phyloP scores from a whole-genome alignment of 2,113 vertebrate genomes.

The Coptodon rendalli region DNA sequence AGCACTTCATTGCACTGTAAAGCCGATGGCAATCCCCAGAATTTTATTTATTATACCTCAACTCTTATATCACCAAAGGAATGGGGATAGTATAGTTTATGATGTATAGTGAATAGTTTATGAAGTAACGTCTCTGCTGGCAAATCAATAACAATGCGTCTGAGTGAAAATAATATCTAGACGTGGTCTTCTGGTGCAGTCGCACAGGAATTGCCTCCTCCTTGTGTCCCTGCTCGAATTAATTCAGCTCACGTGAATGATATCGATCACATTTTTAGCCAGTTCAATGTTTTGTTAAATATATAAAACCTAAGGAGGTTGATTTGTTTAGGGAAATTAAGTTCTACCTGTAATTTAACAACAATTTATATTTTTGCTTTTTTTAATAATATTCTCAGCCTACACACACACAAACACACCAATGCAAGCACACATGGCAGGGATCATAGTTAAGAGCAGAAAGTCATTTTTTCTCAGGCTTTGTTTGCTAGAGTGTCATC shows the following conservation, averaged over 20 bases:
- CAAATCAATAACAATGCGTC: slow-evolving; percentile 10
- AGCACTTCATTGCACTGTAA: not conserved
- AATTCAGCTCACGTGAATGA: not conserved
- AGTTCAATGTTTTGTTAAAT: slow-evolving; percentile 2
- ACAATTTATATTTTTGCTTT: not conserved
- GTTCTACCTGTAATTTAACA: not conserved
- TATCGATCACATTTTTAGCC: slow-evolving; percentile 13
- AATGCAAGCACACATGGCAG: not conserved
- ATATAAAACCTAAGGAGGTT: not conserved
- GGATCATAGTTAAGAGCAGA: not conserved
- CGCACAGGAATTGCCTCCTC: not conserved
- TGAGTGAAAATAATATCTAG: not conserved
- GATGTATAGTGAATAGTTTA: slow-evolving; percentile 12
- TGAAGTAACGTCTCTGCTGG: not conserved
- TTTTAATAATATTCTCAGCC: not conserved
- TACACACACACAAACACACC: not conserved
- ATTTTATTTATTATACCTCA: not conserved
- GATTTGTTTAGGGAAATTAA: slow-evolving; percentile 5
- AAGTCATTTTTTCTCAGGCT: not conserved
- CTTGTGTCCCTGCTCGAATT: not conserved
- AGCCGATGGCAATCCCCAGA: not conserved
- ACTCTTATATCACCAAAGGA: not conserved
- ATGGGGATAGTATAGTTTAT: slow-evolving; percentile 8
- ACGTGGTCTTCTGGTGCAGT: not conserved
- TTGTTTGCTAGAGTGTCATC: slow-evolving; percentile 6